Evolutionary conservation across 2,113 vertebrate genomes (phyloP), one percentile per base, ranked within the genome.

Genomic region (Campylorhamphus procurvoides): DNA sequence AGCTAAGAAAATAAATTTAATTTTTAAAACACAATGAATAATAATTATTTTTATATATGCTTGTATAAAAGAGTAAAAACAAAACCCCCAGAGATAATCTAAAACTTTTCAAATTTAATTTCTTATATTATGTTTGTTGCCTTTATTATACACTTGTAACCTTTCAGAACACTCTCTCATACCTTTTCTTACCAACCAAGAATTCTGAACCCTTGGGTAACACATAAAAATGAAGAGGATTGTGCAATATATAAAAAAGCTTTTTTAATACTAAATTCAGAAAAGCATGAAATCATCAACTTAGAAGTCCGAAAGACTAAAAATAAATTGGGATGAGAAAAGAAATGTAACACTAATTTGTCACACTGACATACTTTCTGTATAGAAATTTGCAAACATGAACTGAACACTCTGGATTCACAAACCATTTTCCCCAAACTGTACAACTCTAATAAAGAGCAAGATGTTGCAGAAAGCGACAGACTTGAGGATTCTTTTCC

Each of bases 361-460:
- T 55, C 59, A 77, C 55, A 60, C 28, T 62, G 71, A 83, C 53
- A 68, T 20, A 66, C 24, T 39, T 82, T 18, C 14, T 46, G 56
- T 40, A 49, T 3, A 53, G 50, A 55, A 63, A 68, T 84, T 44
- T 59, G 35, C 10, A 71, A 91, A 46, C 46, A 77, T 29, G 62
- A 84, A 91, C 89, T 39, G 16, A 87, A 81, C 29, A 53, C 39
- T 40, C 18, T 3, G 24, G 20, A 53, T 0, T 33, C 28, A 72
- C 22, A 18, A 74, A 77, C 14, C 22, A 28, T 47, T 78, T 80
- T 50, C 46, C 22, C 18, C 19, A 12, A 84, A 73, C 17, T 16
- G 27, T 3, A 2, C 0, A 0, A 31, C 40, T 27, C 0, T 0
- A 74, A 72, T 0, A 79, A 5, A 62, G 27, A 87, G 44, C 33